phyloP scores from a whole-genome alignment of 1,140 invertebrate species.

The Bombus pyrosoma region DNA sequence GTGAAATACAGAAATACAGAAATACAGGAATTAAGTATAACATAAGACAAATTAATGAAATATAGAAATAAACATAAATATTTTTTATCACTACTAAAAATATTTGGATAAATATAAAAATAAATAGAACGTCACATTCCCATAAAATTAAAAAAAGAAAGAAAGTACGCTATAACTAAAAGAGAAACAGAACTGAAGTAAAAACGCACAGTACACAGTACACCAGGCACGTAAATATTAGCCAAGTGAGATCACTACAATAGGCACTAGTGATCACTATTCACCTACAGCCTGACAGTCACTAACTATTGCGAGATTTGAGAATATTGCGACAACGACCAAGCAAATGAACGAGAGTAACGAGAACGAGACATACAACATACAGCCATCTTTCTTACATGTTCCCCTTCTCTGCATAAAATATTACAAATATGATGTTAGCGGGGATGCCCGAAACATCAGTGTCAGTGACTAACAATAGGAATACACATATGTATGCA shows the following conservation, averaged over 20 bases:
- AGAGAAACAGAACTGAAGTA: neutral
- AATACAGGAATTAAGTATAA: too few relatives aligned
- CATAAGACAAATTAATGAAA: neutral
- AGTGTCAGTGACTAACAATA: neutral
- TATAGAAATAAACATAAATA: neutral
- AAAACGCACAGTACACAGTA: neutral
- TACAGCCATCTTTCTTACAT: slow-evolving; percentile 1
- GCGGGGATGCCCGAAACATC: slow-evolving; percentile 3
- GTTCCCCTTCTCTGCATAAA: neutral
- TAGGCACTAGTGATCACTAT: too few relatives aligned
- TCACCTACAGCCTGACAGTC: too few relatives aligned
- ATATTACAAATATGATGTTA: neutral
- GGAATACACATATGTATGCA: neutral
- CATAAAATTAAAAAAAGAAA: neutral
- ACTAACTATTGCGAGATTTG: neutral
- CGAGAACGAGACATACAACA: neutral
- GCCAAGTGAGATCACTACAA: neutral
- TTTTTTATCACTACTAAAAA: too few relatives aligned
- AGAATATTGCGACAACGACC: too few relatives aligned
- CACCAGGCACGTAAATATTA: too few relatives aligned
- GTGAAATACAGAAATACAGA: too few relatives aligned
- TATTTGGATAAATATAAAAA: neutral
- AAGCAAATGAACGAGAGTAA: neutral
- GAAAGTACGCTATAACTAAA: neutral
- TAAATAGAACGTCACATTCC: neutral